A percentile compares a stretch with the other conserved stretches of the same genome.
phyloP scores from a whole-genome alignment of 2,113 vertebrate genomes.

The Orycteropus afer region DNA sequence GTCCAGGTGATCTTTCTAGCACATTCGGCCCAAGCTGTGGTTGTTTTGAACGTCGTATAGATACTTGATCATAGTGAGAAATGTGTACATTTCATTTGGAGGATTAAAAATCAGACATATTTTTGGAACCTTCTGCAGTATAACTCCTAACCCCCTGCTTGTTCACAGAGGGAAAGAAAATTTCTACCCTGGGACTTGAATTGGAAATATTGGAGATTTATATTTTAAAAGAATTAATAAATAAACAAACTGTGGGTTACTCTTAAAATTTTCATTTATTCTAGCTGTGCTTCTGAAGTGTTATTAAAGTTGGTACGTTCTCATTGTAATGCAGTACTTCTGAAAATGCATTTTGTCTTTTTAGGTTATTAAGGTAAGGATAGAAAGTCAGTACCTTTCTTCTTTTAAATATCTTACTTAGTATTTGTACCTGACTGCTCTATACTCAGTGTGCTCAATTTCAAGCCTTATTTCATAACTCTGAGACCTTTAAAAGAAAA shows the following conservation, averaged over 20 bases:
- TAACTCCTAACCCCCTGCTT: not conserved
- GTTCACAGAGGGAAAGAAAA: not conserved
- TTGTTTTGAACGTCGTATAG: not conserved
- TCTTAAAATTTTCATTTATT: conserved; percentile 15
- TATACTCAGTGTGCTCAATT: conserved; percentile 7
- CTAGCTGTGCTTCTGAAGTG: conserved; percentile 27
- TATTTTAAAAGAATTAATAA: conserved; percentile 46
- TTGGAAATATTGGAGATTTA: conserved; percentile 39
- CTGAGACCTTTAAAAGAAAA: conserved; percentile 37
- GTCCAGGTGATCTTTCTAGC: not conserved
- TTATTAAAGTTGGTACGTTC: conserved; percentile 7
- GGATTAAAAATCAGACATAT: not conserved
- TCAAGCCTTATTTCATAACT: conserved; percentile 44
- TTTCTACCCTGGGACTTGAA: not conserved
- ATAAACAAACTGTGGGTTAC: not conserved
- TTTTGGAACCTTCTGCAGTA: not conserved
- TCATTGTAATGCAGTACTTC: not conserved
- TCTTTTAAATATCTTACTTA: not conserved
- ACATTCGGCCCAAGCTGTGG: not conserved
- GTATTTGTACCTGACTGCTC: not conserved
- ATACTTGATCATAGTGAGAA: not conserved
- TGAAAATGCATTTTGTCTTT: not conserved
- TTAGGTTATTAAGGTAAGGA: not conserved
- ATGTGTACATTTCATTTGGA: not conserved
- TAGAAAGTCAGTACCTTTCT: not conserved